Evolutionary conservation across 2,888 invertebrate species (phyloP).

Genomic region (Drosophila kambysellisi): DNA sequence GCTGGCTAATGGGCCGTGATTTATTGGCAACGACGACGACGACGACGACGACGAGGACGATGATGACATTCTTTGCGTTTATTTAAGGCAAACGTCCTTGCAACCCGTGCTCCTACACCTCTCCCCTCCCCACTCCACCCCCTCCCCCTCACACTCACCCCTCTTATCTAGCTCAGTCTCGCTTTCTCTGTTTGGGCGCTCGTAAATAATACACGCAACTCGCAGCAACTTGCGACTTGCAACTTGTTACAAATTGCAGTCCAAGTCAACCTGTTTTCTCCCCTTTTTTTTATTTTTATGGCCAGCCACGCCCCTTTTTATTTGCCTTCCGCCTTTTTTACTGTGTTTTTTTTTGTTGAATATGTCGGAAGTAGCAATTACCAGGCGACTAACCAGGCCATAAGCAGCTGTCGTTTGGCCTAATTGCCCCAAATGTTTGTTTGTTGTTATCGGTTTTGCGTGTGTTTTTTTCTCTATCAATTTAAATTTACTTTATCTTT

Average conservation of each 20-base stretch:
- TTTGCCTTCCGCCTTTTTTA: constrained; percentile 39
- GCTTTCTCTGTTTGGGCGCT: constrained; percentile 27
- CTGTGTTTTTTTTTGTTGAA: constrained; percentile 26
- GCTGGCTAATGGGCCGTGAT: constrained; percentile 74
- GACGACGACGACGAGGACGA: constrained; percentile 43
- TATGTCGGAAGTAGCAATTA: constrained; percentile 73
- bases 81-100: constrained; percentile 60
- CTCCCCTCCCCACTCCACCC: not conserved
- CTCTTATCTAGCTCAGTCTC: not conserved
- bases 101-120: constrained; percentile 17
- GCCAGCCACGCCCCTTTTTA: constrained; percentile 37
- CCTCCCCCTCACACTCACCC: not conserved
- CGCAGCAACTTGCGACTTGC: constrained; percentile 59
- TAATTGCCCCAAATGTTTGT: constrained; percentile 31
- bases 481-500: not conserved
- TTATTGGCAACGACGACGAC: constrained; percentile 66
- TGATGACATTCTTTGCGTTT: constrained; percentile 63
- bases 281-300: constrained; percentile 22
- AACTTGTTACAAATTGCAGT: constrained; percentile 75
- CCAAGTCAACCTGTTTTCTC: constrained; percentile 63
- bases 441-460: constrained; percentile 8
- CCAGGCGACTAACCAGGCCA: constrained; percentile 32
- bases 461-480: not conserved
- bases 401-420: constrained; percentile 1
- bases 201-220: constrained; percentile 78